A percentile compares a stretch with the other conserved stretches of the same genome.
These are phyloP conservation scores for Muraenolepis orangiensis DNA, from an alignment of 2,797 vertebrate genomes.

Conservation along the genomic window DNA sequence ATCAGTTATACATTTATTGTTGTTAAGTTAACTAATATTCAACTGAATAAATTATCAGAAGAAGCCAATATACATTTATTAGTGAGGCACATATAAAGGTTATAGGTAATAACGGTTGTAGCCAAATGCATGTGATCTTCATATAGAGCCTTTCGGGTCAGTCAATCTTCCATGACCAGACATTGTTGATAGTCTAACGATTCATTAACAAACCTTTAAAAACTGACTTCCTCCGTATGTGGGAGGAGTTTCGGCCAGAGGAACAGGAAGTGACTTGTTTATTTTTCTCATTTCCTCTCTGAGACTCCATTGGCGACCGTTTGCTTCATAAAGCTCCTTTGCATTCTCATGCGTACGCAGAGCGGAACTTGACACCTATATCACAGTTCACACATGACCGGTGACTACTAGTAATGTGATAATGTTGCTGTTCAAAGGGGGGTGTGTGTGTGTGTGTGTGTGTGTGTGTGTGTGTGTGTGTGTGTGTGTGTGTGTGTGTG, in stretches of 20 bases:
- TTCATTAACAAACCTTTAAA: constrained; percentile 48
- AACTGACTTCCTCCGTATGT: no score
- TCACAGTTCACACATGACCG: background rate
- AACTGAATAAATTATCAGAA: no score
- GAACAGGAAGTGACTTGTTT: constrained; percentile 80
- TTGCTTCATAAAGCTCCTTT: constrained; percentile 58
- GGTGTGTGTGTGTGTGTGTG: no score
- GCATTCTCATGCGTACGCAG: constrained; percentile 38
- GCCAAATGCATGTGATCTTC: constrained; percentile 20
- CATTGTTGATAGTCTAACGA: constrained; percentile 51
- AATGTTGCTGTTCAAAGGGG: background rate
- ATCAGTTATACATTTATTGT: background rate
- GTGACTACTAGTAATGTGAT: background rate
- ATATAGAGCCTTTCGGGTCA: constrained; percentile 53
- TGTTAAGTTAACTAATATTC: background rate
- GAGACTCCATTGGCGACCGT: constrained; percentile 61
- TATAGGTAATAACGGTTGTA: no score
- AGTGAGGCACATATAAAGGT: background rate
- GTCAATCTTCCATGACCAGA: constrained; percentile 41
- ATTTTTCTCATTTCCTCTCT: constrained; percentile 79
- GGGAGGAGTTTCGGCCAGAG: constrained; percentile 62
- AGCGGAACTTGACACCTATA: background rate
- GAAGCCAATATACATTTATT: background rate
- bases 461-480: background rate
- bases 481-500: constrained; percentile 3